Evolutionary conservation across 2,797 vertebrate species (phyloP).

Genomic region (Anisognathus igniventris): DNA sequence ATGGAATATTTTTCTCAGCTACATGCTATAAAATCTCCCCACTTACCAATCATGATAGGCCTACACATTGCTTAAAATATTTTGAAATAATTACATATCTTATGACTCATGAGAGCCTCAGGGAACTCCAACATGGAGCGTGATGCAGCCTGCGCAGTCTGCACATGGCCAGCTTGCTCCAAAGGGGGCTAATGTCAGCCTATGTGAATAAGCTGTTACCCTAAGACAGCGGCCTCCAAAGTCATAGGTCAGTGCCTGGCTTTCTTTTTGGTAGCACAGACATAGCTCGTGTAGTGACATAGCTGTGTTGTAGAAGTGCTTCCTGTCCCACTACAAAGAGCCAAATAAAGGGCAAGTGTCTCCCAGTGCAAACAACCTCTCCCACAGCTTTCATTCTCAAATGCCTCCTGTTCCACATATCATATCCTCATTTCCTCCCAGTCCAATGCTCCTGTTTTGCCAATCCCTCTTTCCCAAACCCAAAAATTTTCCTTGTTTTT

Average conservation of each 20-base stretch:
- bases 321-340: not conserved
- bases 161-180: not conserved
- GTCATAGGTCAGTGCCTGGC: not conserved
- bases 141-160: not conserved
- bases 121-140: fast-evolving
- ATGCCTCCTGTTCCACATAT: not conserved
- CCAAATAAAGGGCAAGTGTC: not conserved
- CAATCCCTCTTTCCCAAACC: not conserved
- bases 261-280: not conserved
- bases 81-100: not conserved
- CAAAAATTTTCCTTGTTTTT: not conserved
- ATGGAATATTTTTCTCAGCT: not conserved
- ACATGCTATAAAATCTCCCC: not conserved
- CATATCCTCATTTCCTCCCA: not conserved
- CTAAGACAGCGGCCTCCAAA: not conserved
- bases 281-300: fast-evolving
- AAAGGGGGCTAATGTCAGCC: not conserved
- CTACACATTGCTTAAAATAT: not conserved
- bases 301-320: not conserved
- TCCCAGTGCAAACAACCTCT: not conserved
- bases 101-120: not conserved
- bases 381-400: not conserved
- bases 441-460: not conserved
- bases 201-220: not conserved
- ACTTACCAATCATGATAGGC: not conserved